phyloP scores from a whole-genome alignment of 2,888 invertebrate genomes.

The Leptarthrus brevirostris region DNA sequence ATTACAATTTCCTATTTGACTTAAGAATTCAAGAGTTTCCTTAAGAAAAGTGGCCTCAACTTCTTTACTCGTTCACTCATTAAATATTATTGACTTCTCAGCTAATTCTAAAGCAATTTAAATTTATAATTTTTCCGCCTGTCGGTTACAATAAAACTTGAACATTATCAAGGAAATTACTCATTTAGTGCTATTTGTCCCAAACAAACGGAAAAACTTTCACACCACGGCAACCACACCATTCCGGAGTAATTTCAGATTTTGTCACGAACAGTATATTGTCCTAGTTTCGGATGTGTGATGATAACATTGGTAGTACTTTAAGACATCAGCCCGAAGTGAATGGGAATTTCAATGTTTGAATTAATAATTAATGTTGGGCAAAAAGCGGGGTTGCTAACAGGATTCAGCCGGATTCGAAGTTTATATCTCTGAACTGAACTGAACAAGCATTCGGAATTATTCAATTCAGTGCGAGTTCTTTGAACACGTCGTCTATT shows the following conservation, averaged over 20 bases:
- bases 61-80: no score
- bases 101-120: no score
- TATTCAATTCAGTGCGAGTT: slow-evolving; percentile 34
- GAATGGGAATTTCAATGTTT: slow-evolving; percentile 38
- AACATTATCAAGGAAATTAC: background rate
- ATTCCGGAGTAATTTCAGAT: background rate
- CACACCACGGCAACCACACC: background rate
- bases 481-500: slow-evolving; percentile 35
- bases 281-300: slow-evolving; percentile 15
- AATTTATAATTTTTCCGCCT: slow-evolving; percentile 20
- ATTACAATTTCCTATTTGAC: no score
- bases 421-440: background rate
- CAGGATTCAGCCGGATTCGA: background rate
- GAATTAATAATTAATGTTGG: slow-evolving; percentile 35
- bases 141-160: slow-evolving; percentile 10
- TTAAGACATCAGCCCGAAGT: background rate
- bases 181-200: no score
- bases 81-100: no score
- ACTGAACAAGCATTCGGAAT: slow-evolving; percentile 27
- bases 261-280: slow-evolving; percentile 14
- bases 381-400: slow-evolving; percentile 4
- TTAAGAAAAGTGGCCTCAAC: no score
- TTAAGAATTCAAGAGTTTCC: no score
- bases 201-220: no score
- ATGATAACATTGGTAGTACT: slow-evolving; percentile 8